Conservation (phyloP, 2,888 invertebrate species). For the Helicoverpa assulta region DNA sequence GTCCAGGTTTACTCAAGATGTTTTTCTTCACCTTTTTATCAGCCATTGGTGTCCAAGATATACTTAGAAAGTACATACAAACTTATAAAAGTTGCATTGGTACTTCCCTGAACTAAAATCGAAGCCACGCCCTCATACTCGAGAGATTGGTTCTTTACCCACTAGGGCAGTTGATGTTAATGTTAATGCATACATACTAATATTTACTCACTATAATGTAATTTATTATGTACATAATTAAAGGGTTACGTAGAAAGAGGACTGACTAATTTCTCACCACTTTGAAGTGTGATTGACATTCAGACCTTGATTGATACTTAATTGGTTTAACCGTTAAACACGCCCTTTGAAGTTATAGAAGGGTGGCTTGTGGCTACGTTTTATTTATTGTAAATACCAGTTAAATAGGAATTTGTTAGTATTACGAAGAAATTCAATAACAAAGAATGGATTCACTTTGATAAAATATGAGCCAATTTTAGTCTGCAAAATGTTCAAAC, state of each 20-base stretch:
- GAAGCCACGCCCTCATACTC: no score
- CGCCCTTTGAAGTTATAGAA: slow-evolving; percentile 18
- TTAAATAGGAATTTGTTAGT: not conserved
- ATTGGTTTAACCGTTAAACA: slow-evolving; percentile 15
- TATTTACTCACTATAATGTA: not conserved
- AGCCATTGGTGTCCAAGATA: no score
- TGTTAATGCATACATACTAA: not conserved
- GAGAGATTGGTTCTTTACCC: no score
- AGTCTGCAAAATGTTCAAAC: no score
- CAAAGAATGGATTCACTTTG: no score
- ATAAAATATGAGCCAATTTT: no score
- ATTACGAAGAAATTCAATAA: not conserved
- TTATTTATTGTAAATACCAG: not conserved
- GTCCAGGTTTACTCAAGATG: no score
- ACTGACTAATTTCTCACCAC: not conserved
- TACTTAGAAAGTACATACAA: no score
- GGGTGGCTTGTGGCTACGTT: not conserved
- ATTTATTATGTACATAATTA: not conserved
- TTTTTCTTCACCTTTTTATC: no score
- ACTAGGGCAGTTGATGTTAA: no score
- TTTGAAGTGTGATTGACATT: slow-evolving; percentile 27
- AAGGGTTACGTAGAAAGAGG: not conserved
- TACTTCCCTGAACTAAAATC: no score
- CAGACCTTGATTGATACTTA: slow-evolving; percentile 18
- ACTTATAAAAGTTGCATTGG: no score